Conservation (phyloP, 2,888 invertebrate genomes). For the Drosophila algonquin region DNA sequence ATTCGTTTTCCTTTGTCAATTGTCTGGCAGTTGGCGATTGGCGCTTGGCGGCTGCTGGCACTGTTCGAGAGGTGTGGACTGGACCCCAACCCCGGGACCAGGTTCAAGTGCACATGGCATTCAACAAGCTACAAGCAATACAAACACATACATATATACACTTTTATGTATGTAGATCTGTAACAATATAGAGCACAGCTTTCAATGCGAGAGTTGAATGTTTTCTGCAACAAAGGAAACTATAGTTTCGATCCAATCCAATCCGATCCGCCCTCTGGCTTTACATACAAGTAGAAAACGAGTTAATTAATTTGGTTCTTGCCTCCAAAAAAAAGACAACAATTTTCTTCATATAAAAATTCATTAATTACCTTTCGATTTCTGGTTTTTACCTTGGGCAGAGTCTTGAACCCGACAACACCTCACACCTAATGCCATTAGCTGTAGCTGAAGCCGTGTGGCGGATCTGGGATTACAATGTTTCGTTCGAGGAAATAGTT, state of each 20-base stretch:
- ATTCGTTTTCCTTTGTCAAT: conserved; percentile 74
- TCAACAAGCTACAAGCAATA: conserved; percentile 36
- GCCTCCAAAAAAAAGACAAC: conserved; percentile 29
- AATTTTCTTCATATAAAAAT: conserved; percentile 62
- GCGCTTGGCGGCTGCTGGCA: conserved; percentile 23
- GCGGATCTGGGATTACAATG: conserved; percentile 61
- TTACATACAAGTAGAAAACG: conserved; percentile 54
- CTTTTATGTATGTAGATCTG: conserved; percentile 4
- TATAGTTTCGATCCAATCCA: neutral
- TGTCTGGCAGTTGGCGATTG: conserved; percentile 28
- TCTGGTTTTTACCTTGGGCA: conserved; percentile 65
- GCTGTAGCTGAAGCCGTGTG: conserved; percentile 17
- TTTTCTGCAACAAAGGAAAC: too few relatives aligned
- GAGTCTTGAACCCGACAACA: conserved; percentile 51
- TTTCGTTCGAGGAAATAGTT: conserved; percentile 52
- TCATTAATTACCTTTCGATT: conserved; percentile 77
- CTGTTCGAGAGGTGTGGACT: conserved; percentile 55
- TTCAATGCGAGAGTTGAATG: conserved; percentile 25
- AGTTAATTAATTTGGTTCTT: conserved; percentile 65
- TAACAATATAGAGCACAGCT: conserved; percentile 22
- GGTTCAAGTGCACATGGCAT: conserved; percentile 71
- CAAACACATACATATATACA: conserved; percentile 1
- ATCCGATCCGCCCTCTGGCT: conserved; percentile 6
- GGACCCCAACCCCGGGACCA: conserved; percentile 44
- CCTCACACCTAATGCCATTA: conserved; percentile 37